Evolutionary conservation across 2,113 vertebrate genomes (phyloP).

Genomic region (Guaruba guarouba): DNA sequence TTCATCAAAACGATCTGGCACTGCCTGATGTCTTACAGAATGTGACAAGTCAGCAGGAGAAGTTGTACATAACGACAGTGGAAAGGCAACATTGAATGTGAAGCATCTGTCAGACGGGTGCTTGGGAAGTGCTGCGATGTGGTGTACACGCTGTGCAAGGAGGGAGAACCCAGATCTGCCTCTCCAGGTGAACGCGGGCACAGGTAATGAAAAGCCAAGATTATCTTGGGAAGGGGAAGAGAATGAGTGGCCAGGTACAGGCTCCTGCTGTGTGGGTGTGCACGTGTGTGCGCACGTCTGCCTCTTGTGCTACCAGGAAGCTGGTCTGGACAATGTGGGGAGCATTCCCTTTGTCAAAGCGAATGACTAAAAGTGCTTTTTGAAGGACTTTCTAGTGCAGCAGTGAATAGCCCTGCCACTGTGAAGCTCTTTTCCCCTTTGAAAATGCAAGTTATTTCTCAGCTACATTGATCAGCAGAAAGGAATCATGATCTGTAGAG

Average conservation of each 20-base stretch:
- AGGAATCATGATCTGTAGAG: background rate
- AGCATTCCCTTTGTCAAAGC: background rate
- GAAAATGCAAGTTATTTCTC: background rate
- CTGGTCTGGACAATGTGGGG: accelerated
- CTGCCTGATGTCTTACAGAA: background rate
- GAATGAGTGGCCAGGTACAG: background rate
- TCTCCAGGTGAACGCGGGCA: background rate
- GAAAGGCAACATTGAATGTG: background rate
- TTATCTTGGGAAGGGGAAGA: background rate
- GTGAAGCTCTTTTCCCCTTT: no score
- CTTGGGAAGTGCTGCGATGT: background rate
- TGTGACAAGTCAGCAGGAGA: background rate
- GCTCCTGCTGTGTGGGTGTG: background rate
- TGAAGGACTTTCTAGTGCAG: background rate
- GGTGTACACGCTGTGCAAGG: accelerated
- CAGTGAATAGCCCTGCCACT: background rate
- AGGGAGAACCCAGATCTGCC: background rate
- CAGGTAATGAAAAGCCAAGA: background rate
- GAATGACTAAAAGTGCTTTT: background rate
- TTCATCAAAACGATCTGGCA: background rate
- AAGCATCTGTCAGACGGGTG: background rate
- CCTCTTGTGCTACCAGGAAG: background rate
- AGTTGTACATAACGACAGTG: background rate
- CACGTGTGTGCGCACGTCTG: accelerated
- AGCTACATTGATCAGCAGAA: background rate